A percentile compares a stretch with the other conserved stretches of the same genome.
phyloP scores from a whole-genome alignment of 2,797 vertebrate species.

The Liasis olivaceus region DNA sequence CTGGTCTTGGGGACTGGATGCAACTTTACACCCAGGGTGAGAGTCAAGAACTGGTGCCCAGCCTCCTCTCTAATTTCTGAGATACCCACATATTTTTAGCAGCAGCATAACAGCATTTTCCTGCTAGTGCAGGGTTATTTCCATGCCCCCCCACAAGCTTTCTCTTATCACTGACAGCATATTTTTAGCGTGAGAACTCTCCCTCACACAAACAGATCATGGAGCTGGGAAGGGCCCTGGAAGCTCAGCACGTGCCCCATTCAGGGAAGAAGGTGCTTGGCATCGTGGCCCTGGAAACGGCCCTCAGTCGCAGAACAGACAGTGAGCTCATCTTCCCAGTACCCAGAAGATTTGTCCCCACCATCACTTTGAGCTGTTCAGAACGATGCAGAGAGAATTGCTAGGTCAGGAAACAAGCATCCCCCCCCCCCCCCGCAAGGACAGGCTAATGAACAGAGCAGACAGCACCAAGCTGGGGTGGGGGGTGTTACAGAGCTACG shows the following conservation, averaged over 20 bases:
- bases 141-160: slow-evolving; percentile 57
- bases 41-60: neutral
- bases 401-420: neutral
- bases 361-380: neutral
- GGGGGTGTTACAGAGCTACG: too few relatives aligned
- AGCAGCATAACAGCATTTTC: slow-evolving; percentile 61
- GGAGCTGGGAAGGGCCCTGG: slow-evolving; percentile 50
- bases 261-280: neutral
- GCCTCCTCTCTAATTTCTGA: neutral
- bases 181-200: slow-evolving; percentile 74
- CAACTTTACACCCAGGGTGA: neutral
- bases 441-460: neutral
- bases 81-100: slow-evolving; percentile 65
- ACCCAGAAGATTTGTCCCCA: too few relatives aligned
- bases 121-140: slow-evolving; percentile 67
- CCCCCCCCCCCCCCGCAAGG: too few relatives aligned
- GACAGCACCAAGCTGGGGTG: too few relatives aligned
- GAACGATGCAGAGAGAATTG: neutral
- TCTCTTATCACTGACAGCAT: slow-evolving; percentile 68
- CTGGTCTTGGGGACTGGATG: neutral
- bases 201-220: slow-evolving; percentile 44
- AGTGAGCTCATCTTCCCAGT: neutral
- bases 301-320: neutral
- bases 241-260: slow-evolving; percentile 18
- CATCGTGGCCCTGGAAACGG: neutral